phyloP scores from a whole-genome alignment of 2,888 invertebrate genomes.

The Macaria liturata region DNA sequence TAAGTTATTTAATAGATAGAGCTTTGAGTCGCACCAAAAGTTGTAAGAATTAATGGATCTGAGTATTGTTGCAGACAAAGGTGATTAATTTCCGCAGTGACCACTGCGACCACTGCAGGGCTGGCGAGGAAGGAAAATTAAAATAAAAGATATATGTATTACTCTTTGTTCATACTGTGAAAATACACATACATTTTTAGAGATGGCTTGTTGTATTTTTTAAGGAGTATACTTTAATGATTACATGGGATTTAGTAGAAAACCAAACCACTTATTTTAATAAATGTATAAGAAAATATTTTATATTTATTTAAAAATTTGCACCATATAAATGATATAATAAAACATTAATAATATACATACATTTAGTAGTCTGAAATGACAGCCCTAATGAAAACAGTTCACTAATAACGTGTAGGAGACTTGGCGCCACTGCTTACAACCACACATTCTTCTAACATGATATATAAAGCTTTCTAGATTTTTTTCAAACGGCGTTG shows the following conservation, averaged over 20 bases:
- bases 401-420: conserved; percentile 16
- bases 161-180: too few relatives aligned
- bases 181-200: too few relatives aligned
- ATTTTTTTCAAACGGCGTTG: conserved; percentile 21
- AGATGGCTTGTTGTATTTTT: too few relatives aligned
- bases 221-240: too few relatives aligned
- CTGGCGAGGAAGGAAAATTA: not conserved
- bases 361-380: too few relatives aligned
- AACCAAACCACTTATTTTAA: too few relatives aligned
- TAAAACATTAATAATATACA: too few relatives aligned
- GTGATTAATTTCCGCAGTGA: conserved; percentile 17
- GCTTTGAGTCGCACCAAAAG: conserved; percentile 20
- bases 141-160: not conserved
- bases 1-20: conserved; percentile 13
- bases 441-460: not conserved
- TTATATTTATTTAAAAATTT: too few relatives aligned
- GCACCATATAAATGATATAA: too few relatives aligned
- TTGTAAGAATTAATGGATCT: conserved; percentile 20
- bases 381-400: conserved; percentile 12
- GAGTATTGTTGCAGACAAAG: conserved; percentile 18
- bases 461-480: too few relatives aligned
- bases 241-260: too few relatives aligned
- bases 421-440: conserved; percentile 19
- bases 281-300: too few relatives aligned
- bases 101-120: conserved; percentile 8